Evolutionary conservation across 2,888 invertebrate genomes (phyloP), one percentile per base, ranked within the genome.

Genomic region (Eristalis pertinax): DNA sequence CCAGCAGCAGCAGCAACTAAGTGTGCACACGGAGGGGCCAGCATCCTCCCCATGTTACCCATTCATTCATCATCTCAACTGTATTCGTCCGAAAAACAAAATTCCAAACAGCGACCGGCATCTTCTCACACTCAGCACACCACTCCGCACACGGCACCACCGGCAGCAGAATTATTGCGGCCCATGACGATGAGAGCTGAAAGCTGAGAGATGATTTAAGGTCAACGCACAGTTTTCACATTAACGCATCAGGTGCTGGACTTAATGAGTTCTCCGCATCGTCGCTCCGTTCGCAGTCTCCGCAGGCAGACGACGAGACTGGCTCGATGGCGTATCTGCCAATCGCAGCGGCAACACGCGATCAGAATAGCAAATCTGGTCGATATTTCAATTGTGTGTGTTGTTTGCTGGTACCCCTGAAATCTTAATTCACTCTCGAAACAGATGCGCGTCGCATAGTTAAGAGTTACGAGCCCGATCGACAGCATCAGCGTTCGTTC

Each of bases 221-320:
- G 81, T 81, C 81, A 81, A 81, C 68, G 81, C 74, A 81, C 74
- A 81, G 74, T 75, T 81, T 81, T 81, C 81, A 81, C 81, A 81
- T 81, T 81, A 81, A 74, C 74, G 81, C 81, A 75, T 75, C 81
- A 81, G 74, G 81, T 81, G 81, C 81, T 75, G 81, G 32, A 60
- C 81, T 75, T 81, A 75, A 81, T 81, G 81, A 81, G 74, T 81
- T 74, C 81, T 81, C 69, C 79, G 35, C 73, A 13, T n/a, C n/a
- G n/a, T 67, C 24, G 41, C 60, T 11, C 43, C 29, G 41, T 43
- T 13, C 43, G 22, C 38, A 11, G 19, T 22, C 41, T 11, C n/a
- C 22, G 13, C n/a, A 29, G 65, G 67, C 68, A 77, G 41, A n/a
- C 43, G 35, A 41, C 58, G 58, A 60, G 60, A 4, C 26, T 24